Evolutionary conservation across 2,113 vertebrate species (phyloP).

Genomic region (Carlito syrichta): DNA sequence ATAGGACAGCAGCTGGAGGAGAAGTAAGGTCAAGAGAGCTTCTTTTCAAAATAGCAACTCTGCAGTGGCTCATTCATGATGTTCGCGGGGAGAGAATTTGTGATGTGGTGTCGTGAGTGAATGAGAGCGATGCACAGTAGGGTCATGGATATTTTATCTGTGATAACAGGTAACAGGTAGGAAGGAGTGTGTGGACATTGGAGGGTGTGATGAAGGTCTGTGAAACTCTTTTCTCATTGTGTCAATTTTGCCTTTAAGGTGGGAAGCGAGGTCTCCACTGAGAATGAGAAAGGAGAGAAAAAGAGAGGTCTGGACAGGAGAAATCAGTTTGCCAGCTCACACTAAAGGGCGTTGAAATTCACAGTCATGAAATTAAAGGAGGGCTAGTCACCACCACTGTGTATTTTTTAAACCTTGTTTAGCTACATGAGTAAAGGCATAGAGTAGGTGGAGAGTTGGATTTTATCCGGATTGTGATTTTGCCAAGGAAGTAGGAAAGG

Average conservation of each 20-base stretch:
- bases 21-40: not conserved
- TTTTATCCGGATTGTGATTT: not conserved
- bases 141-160: not conserved
- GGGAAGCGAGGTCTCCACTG: not conserved
- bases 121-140: not conserved
- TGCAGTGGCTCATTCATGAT: not conserved
- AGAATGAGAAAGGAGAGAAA: not conserved
- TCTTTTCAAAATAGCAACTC: constrained; percentile 7
- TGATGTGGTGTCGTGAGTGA: not conserved
- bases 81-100: not conserved
- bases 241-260: not conserved
- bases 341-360: not conserved
- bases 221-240: not conserved
- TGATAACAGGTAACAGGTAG: not conserved
- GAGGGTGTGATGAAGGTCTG: not conserved
- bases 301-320: no score
- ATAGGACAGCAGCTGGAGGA: not conserved
- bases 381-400: not conserved
- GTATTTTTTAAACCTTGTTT: not conserved
- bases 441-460: not conserved
- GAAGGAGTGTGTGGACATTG: not conserved
- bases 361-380: not conserved
- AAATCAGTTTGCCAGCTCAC: not conserved
- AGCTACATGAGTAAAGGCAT: not conserved
- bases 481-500: not conserved